Base-by-base conservation (phyloP, 2,113 vertebrate genomes). In the Catharus fuscescens region DNA sequence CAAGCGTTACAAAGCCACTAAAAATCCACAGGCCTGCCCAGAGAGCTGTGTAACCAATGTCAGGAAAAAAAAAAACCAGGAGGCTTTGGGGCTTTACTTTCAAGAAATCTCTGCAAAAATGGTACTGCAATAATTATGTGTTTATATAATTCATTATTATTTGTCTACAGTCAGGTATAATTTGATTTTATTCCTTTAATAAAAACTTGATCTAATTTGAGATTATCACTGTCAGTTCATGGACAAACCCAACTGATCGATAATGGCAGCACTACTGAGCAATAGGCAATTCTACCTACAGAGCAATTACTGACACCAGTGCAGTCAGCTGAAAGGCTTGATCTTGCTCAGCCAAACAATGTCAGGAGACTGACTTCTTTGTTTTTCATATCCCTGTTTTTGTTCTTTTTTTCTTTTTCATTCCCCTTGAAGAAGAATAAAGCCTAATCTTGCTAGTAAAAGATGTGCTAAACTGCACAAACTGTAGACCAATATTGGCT, bases 161-260 rank as follows among this genome's bases (percentile, higher is more conserved):
- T 93, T 96, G 80, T 94, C 77, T 78, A 85, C 88, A 82, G 62
- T 38, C 45, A 61, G 14, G 69, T 42, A 61, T 72, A 92, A 96
- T 76, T 80, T 71, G 53, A 91, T 96, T 94, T 94, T 47, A 57
- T 88, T 92, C 72, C 83, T 92, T 94, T 95, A 96, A 94, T 96
- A 92, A 96, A 90, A 95, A 47, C n/a, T 81, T 93, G 86, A 92
- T 94, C 86, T 85, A 85, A 95, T 95, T 89, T 95, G 77, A 89
- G 91, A 93, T 95, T 89, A 93, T 85, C 70, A n/a, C 40, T 92
- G 73, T 52, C 77, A 72, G 73, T 61, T 60, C 91, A 86, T 54
- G 80, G 69, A 87, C 78, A 92, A 79, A 89, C 32, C 2, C 65
- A 32, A 42, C n/a, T 72, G 86, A 92, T 97, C 86, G 0, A 95